phyloP scores from a whole-genome alignment of 2,888 invertebrate genomes.

The Caenorhabditis virilis region DNA sequence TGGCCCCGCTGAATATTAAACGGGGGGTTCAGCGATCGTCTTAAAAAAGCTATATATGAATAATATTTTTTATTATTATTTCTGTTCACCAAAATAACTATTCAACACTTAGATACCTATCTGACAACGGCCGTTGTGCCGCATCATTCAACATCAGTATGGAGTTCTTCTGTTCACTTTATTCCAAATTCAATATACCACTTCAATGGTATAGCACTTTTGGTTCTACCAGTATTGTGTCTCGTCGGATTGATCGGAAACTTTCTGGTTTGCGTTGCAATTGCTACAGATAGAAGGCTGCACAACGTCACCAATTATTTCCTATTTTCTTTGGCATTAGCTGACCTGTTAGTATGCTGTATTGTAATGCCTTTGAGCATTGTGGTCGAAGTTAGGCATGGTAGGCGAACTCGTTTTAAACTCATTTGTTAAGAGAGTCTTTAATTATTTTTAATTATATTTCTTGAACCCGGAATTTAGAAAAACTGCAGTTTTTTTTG shows the following conservation, averaged over 20 bases:
- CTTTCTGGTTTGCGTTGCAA: slow-evolving; percentile 82
- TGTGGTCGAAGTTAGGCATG: slow-evolving; percentile 83
- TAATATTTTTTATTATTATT: slow-evolving; percentile 6
- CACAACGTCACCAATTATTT: slow-evolving; percentile 97
- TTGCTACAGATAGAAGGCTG: slow-evolving; percentile 84
- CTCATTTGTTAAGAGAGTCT: too few species aligned
- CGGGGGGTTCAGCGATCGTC: too few species aligned
- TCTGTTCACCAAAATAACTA: slow-evolving; percentile 17
- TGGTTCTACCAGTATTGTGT: slow-evolving; percentile 59
- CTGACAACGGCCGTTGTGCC: slow-evolving; percentile 24
- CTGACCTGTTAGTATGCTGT: slow-evolving; percentile 88
- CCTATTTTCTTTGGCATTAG: slow-evolving; percentile 87
- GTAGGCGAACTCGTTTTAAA: slow-evolving; percentile 79
- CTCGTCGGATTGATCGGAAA: slow-evolving; percentile 59
- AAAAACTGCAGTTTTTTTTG: too few species aligned
- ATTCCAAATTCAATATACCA: not conserved
- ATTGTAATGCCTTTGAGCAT: slow-evolving; percentile 96
- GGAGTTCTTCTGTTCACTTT: not conserved
- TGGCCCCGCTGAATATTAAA: too few species aligned
- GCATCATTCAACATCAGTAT: not conserved
- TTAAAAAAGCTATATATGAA: too few species aligned
- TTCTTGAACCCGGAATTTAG: too few species aligned
- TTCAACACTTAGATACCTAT: slow-evolving; percentile 20
- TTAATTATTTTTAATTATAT: too few species aligned
- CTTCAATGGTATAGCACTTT: slow-evolving; percentile 54